Percentiles rank a stretch among this genome's conserved stretches.
phyloP scores from a whole-genome alignment of 2,113 vertebrate genomes.

The Clarias macrocephalus region DNA sequence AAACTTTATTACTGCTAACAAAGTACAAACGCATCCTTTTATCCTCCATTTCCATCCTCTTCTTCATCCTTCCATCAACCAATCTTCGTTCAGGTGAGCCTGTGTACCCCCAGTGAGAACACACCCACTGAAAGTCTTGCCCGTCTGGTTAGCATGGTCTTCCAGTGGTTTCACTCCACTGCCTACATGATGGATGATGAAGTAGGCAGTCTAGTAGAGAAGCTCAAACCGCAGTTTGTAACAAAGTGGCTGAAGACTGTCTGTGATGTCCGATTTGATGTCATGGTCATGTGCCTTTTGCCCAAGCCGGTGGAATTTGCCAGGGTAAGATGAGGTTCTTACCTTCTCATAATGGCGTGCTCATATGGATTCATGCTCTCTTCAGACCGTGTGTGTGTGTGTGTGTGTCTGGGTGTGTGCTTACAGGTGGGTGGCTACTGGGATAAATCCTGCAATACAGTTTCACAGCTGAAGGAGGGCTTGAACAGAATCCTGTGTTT shows the following conservation, averaged over 20 bases:
- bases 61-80: not conserved
- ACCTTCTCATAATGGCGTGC: not conserved
- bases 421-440: constrained; percentile 95
- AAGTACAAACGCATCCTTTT: constrained; percentile 6
- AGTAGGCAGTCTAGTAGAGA: constrained; percentile 97
- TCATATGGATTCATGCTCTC: not conserved
- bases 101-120: constrained; percentile 97
- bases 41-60: not conserved
- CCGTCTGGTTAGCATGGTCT: constrained; percentile 96
- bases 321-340: constrained; percentile 77
- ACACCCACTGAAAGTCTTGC: constrained; percentile 96
- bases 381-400: constrained; percentile 4
- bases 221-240: constrained; percentile 98
- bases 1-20: constrained; percentile 4
- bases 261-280: constrained; percentile 95
- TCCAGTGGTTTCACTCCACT: constrained; percentile 99
- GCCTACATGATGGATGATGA: constrained; percentile 99
- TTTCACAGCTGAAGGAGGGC: constrained; percentile 95
- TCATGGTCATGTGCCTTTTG: constrained; percentile 99
- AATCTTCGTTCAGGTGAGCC: constrained; percentile 81
- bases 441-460: constrained; percentile 95
- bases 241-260: constrained; percentile 99
- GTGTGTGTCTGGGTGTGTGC: constrained; percentile 8
- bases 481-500: constrained; percentile 95
- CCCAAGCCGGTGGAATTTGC: constrained; percentile 98